Conservation (phyloP, 2,797 vertebrate species). For the Varecia variegata region DNA sequence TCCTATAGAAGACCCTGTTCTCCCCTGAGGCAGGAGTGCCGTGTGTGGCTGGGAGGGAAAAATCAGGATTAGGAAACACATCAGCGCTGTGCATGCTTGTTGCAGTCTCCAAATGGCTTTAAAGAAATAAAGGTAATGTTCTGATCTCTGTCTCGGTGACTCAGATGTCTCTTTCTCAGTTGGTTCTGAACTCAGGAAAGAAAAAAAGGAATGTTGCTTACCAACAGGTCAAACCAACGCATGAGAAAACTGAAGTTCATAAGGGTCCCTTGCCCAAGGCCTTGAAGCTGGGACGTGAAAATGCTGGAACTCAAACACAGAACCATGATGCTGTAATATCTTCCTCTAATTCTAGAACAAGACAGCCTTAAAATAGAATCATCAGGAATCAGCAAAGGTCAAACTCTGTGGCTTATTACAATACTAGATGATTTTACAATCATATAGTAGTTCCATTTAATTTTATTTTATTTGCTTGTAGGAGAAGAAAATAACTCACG, state of each 20-base stretch:
- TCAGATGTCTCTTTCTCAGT: background rate
- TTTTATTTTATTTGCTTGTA: background rate
- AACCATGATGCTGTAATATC: background rate
- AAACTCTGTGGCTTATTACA: background rate
- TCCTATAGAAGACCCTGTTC: background rate
- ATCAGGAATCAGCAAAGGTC: background rate
- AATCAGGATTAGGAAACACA: background rate
- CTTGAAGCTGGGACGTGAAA: background rate
- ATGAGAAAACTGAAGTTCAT: background rate
- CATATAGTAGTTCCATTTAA: background rate
- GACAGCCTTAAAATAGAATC: background rate
- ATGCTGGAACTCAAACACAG: background rate
- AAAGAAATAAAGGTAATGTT: background rate
- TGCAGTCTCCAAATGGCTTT: background rate
- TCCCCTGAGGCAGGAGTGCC: no score
- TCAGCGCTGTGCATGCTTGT: background rate
- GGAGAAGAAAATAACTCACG: background rate
- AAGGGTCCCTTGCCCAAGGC: background rate
- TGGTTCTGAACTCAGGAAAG: background rate
- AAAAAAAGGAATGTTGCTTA: background rate
- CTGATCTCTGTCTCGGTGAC: background rate
- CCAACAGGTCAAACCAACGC: background rate
- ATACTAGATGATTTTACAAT: background rate
- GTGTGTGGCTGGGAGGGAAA: fast-evolving
- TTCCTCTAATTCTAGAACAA: background rate